Evolutionary conservation across 2,113 vertebrate genomes (phyloP).

Genomic region (Dasyornis broadbenti): DNA sequence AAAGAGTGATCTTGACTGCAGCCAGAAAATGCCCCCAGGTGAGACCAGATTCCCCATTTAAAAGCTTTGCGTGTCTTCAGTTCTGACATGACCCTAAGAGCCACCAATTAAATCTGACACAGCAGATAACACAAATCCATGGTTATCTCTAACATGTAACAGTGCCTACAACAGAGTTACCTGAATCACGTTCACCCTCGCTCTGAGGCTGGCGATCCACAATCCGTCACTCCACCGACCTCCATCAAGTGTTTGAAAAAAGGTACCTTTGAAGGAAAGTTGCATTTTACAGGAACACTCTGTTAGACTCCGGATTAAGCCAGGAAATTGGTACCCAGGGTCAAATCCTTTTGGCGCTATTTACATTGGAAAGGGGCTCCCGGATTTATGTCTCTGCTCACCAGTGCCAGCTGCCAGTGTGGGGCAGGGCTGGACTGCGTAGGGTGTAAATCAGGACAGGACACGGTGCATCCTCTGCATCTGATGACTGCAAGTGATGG

Average conservation of each 20-base stretch:
- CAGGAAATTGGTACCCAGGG: not conserved
- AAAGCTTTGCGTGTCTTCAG: not conserved
- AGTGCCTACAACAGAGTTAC: not conserved
- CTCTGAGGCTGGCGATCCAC: not conserved
- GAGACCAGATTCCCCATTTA: not conserved
- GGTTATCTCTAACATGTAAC: not conserved
- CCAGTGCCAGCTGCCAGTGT: not conserved
- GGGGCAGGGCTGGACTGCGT: not conserved
- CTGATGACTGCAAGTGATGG: not conserved
- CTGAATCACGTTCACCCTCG: not conserved
- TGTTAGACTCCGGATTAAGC: not conserved
- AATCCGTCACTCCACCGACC: not conserved
- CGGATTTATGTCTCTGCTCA: not conserved
- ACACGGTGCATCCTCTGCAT: not conserved
- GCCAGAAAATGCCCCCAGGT: not conserved
- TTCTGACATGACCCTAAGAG: not conserved
- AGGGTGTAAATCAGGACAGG: not conserved
- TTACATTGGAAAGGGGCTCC: not conserved
- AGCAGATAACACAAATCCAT: not conserved
- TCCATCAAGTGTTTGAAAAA: not conserved
- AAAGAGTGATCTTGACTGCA: not conserved
- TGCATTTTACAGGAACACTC: not conserved
- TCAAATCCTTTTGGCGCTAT: not conserved
- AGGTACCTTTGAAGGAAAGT: not conserved
- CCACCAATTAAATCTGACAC: not conserved